Evolutionary conservation across 2,797 vertebrate genomes (phyloP).

Genomic region (Hydrolagus colliei): DNA sequence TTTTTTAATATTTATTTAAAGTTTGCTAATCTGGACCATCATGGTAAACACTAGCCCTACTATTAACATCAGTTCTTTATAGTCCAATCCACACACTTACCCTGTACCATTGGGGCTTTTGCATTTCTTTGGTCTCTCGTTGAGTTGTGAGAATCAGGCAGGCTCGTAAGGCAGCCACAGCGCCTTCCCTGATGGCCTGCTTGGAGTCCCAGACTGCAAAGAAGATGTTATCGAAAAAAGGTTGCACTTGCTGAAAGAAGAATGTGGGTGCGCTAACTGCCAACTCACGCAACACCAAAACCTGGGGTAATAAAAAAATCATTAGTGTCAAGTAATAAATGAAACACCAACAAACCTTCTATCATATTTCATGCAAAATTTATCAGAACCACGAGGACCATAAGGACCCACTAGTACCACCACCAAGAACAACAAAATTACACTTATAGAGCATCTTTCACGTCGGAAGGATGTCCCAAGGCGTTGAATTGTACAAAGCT

Average conservation of each 20-base stretch:
- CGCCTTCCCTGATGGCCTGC: conserved; percentile 92
- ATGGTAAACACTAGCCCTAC: background rate
- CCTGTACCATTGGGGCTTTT: conserved; percentile 98
- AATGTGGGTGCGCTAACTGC: conserved; percentile 94
- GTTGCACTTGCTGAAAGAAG: conserved; percentile 98
- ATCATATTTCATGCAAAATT: too few relatives aligned
- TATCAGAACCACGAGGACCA: too few relatives aligned
- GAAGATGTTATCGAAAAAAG: conserved; percentile 96
- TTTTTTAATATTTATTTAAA: background rate
- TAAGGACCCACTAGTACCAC: too few relatives aligned
- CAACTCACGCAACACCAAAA: conserved; percentile 87
- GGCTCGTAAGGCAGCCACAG: conserved; percentile 86
- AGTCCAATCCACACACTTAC: conserved; percentile 52
- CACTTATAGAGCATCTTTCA: too few relatives aligned
- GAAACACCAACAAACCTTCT: background rate
- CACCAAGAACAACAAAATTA: too few relatives aligned
- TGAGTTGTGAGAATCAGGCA: conserved; percentile 94
- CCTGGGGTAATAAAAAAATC: conserved; percentile 51
- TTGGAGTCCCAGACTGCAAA: conserved; percentile 96
- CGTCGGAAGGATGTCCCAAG: too few relatives aligned
- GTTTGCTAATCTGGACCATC: too few relatives aligned
- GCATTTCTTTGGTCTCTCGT: conserved; percentile 96
- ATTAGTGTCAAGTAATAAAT: background rate
- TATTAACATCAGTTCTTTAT: background rate
- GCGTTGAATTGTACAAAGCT: too few relatives aligned